These are phyloP conservation scores for Chloropsis cyanopogon DNA, from an alignment of 2,113 vertebrate species.

Conservation along the genomic window DNA sequence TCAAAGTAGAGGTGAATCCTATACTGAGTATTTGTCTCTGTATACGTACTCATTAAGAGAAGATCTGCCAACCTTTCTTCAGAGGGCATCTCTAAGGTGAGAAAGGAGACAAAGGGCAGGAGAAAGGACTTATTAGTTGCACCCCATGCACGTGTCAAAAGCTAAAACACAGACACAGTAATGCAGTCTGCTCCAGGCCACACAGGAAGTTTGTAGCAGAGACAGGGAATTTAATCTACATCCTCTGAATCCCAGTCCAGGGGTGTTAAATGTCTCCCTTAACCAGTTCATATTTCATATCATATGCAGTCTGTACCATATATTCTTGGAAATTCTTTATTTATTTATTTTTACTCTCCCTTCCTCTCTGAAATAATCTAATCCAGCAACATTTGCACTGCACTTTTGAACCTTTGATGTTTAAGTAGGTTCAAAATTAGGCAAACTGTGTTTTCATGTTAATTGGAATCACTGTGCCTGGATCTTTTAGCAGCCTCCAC, in stretches of 20 bases:
- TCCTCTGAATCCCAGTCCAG: not conserved
- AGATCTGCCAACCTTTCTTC: not conserved
- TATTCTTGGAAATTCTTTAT: not conserved
- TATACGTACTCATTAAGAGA: not conserved
- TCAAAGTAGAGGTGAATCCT: not conserved
- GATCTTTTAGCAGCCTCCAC: slow-evolving; percentile 16
- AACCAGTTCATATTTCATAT: slow-evolving; percentile 21
- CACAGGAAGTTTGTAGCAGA: slow-evolving; percentile 39
- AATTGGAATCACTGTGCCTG: slow-evolving; percentile 19
- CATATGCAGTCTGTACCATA: not conserved
- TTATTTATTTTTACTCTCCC: not conserved
- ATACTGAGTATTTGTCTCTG: not conserved
- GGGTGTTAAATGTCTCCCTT: not conserved
- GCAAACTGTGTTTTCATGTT: slow-evolving; percentile 15
- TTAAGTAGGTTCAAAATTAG: slow-evolving; percentile 26
- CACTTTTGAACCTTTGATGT: slow-evolving; percentile 56
- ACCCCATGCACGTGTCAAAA: not conserved
- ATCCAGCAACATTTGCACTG: not conserved
- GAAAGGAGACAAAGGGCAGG: not conserved
- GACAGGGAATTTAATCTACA: slow-evolving; percentile 21
- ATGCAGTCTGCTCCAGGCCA: slow-evolving; percentile 24
- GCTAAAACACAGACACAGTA: not conserved
- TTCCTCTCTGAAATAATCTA: slow-evolving; percentile 24
- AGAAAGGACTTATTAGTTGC: slow-evolving; percentile 21
- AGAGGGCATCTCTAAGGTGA: not conserved